Evolutionary conservation across 2,113 vertebrate species (phyloP).

Genomic region (Scomber colias): DNA sequence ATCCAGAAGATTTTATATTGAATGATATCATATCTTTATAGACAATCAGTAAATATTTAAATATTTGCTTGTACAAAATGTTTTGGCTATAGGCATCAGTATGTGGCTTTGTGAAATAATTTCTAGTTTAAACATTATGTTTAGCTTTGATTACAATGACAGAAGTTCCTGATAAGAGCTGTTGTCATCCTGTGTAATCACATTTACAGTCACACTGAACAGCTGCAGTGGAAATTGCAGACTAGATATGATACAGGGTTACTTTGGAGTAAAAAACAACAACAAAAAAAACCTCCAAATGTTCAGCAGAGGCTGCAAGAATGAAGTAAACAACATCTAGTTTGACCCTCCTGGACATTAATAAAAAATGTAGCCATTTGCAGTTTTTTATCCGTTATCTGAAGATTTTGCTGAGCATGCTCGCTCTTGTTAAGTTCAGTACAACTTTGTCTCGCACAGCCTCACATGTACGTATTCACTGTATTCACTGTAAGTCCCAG

Average conservation of each 20-base stretch:
- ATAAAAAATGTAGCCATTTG: constrained; percentile 3
- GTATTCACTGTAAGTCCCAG: neutral
- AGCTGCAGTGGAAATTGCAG: neutral
- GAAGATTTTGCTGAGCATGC: neutral
- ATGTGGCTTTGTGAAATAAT: neutral
- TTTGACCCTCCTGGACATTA: neutral
- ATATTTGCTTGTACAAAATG: constrained; percentile 14
- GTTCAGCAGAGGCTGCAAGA: neutral
- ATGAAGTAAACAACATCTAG: neutral
- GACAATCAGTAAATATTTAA: neutral
- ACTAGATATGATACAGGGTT: neutral
- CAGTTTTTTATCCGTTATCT: neutral
- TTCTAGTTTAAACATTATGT: neutral
- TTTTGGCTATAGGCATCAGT: neutral
- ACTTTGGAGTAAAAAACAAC: neutral
- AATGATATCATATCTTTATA: neutral
- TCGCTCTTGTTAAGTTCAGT: neutral
- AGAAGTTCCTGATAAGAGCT: neutral
- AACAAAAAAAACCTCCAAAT: neutral
- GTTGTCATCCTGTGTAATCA: neutral
- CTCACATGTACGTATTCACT: neutral
- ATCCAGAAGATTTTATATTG: neutral
- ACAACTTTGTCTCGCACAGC: neutral
- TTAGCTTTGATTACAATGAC: neutral
- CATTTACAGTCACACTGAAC: neutral